These are phyloP conservation scores for Drymonia ruficornis DNA, from an alignment of 2,888 invertebrate genomes.

Conservation along the genomic window DNA sequence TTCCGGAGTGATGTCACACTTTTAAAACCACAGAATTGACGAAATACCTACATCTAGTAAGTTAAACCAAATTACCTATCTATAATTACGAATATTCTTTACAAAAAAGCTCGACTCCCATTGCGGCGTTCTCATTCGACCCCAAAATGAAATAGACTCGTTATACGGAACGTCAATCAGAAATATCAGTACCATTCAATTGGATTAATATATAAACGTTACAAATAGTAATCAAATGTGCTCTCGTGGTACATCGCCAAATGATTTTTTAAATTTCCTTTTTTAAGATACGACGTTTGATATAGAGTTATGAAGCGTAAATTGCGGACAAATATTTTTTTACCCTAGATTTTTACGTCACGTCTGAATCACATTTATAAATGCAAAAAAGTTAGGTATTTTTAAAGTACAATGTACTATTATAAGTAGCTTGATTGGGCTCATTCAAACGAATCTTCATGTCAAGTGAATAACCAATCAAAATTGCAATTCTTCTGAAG, in stretches of 20 bases:
- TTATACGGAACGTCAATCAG: slow-evolving; percentile 74
- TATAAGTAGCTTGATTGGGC: slow-evolving; percentile 4
- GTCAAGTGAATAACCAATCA: slow-evolving; percentile 1
- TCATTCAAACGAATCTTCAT: not conserved
- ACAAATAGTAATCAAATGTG: slow-evolving; percentile 80
- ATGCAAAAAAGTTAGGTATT: not conserved
- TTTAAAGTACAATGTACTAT: not conserved
- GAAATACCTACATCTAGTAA: not conserved
- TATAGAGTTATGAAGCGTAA: slow-evolving; percentile 39
- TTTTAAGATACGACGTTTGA: slow-evolving; percentile 52
- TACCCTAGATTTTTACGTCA: not conserved
- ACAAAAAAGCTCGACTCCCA: slow-evolving; percentile 35
- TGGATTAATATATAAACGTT: slow-evolving; percentile 79
- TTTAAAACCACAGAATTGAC: not conserved
- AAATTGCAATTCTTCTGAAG: not conserved
- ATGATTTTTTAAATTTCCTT: slow-evolving; percentile 62
- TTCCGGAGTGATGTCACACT: not conserved
- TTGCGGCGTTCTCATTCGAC: slow-evolving; percentile 50
- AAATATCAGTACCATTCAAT: slow-evolving; percentile 61
- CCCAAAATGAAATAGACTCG: slow-evolving; percentile 72
- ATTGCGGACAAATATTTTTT: slow-evolving; percentile 15
- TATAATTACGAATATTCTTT: slow-evolving; percentile 30
- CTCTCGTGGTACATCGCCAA: slow-evolving; percentile 68
- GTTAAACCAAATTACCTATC: slow-evolving; percentile 6
- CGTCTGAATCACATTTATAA: slow-evolving; percentile 1